Percentiles rank a stretch among this genome's conserved stretches.
phyloP scores from a whole-genome alignment of 2,113 vertebrate genomes.

The Orientallactaga bullata region DNA sequence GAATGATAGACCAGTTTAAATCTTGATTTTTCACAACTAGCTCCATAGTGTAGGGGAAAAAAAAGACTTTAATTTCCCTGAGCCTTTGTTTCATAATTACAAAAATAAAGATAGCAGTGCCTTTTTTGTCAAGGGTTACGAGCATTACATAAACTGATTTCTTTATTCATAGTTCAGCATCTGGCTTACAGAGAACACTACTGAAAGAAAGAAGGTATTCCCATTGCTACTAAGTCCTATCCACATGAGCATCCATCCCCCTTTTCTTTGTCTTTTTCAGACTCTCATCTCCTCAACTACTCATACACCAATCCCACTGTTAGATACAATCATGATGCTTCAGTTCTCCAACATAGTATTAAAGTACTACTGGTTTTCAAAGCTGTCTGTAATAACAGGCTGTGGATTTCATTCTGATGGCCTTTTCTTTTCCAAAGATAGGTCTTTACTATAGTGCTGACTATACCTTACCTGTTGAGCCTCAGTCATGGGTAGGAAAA shows the following conservation, averaged over 20 bases:
- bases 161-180: background rate
- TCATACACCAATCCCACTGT: background rate
- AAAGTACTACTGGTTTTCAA: background rate
- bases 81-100: conserved; percentile 38
- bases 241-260: background rate
- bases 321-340: background rate
- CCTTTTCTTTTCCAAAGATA: conserved; percentile 18
- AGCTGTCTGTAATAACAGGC: background rate
- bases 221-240: background rate
- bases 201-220: background rate
- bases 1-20: background rate
- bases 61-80: background rate
- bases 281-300: background rate
- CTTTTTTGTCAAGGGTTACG: background rate
- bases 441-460: background rate
- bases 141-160: background rate
- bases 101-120: background rate
- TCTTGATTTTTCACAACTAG: background rate
- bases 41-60: background rate
- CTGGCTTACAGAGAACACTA: background rate
- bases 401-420: background rate
- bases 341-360: background rate
- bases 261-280: background rate
- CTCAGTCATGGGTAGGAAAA: background rate
- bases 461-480: background rate